A percentile compares a stretch with the other conserved stretches of the same genome.
These are phyloP conservation scores for Cheumatopsyche charites DNA, from an alignment of 1,140 invertebrate species.

Conservation along the genomic window DNA sequence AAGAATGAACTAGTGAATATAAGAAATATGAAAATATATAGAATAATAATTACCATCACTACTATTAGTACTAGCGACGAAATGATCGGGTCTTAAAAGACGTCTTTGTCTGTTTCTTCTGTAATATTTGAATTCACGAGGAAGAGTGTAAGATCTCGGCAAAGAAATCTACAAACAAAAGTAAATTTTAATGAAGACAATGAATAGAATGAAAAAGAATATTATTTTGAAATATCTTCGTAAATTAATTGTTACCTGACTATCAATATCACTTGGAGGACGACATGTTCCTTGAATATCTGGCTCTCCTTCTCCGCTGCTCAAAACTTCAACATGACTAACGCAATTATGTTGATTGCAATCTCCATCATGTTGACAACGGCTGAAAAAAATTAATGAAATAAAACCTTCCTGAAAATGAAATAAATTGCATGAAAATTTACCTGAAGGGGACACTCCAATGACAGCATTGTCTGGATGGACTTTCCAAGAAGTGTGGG, in stretches of 20 bases:
- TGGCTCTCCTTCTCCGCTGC: conserved; percentile 55
- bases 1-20: conserved; percentile 11
- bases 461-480: conserved; percentile 58
- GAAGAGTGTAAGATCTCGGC: conserved; percentile 82
- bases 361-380: conserved; percentile 56
- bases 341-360: conserved; percentile 41
- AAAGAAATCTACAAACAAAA: conserved; percentile 69
- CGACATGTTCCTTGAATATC: conserved; percentile 61
- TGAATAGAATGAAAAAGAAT: too few species aligned
- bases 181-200: not conserved
- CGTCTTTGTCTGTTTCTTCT: conserved; percentile 59
- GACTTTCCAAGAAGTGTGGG: conserved; percentile 69
- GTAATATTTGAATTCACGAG: conserved; percentile 84
- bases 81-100: conserved; percentile 66
- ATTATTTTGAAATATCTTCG: too few species aligned
- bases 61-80: conserved; percentile 80
- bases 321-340: conserved; percentile 43
- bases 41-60: conserved; percentile 73
- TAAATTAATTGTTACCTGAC: too few species aligned
- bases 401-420: too few species aligned
- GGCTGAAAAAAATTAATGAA: conserved; percentile 26
- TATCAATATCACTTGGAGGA: conserved; percentile 74
- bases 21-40: conserved; percentile 23
- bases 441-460: conserved; percentile 59
- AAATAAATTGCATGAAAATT: conserved; percentile 43